Evolutionary conservation across 2,113 vertebrate genomes (phyloP).

Genomic region (Sturnus vulgaris): DNA sequence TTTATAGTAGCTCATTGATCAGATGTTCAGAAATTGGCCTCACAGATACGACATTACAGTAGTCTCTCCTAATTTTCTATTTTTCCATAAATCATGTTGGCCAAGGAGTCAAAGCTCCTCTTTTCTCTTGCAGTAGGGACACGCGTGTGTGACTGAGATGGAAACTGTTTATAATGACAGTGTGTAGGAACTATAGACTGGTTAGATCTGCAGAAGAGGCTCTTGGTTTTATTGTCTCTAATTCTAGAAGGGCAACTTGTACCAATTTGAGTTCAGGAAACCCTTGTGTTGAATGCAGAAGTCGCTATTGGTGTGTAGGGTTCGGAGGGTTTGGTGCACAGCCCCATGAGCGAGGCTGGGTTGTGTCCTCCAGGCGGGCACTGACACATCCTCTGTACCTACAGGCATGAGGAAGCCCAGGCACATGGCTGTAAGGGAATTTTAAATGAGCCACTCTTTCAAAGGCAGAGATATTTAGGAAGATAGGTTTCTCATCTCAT

Average conservation of each 20-base stretch:
- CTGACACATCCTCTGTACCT: fast-evolving
- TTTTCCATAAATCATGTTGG: conserved; percentile 3
- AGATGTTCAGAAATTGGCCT: conserved; percentile 36
- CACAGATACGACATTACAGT: not conserved
- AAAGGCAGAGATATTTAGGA: not conserved
- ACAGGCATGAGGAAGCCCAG: not conserved
- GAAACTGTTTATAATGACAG: not conserved
- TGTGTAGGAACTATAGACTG: not conserved
- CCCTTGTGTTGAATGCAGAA: not conserved
- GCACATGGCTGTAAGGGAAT: not conserved
- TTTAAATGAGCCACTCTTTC: not conserved
- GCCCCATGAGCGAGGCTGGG: not conserved
- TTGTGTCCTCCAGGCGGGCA: not conserved
- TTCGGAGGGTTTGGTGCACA: not conserved
- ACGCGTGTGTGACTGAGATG: not conserved
- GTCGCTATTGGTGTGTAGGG: fast-evolving
- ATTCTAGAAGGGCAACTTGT: not conserved
- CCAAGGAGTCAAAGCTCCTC: not conserved
- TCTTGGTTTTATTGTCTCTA: not conserved
- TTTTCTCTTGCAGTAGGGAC: not conserved
- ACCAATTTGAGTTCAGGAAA: not conserved
- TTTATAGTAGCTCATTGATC: conserved; percentile 38
- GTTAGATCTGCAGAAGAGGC: not conserved
- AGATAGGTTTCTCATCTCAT: conserved; percentile 7
- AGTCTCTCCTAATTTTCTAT: not conserved